phyloP scores from a whole-genome alignment of 2,797 vertebrate genomes.

The Hydrocynus forskahlii region DNA sequence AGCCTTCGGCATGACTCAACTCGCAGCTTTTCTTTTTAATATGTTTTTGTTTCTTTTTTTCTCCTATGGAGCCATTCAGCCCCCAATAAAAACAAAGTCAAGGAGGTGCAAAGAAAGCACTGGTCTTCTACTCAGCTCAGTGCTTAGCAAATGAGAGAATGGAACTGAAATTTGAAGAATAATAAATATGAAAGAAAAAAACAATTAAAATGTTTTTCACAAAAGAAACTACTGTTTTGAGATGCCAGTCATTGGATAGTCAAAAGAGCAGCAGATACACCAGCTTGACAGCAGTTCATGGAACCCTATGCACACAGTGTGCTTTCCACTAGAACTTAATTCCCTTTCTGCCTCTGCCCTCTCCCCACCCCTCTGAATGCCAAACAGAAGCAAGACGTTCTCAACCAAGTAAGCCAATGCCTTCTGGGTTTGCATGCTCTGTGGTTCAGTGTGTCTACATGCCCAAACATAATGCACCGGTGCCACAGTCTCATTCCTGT shows the following conservation, averaged over 20 bases:
- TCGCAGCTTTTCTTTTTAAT: neutral
- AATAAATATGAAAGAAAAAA: too few species aligned
- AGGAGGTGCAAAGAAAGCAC: constrained; percentile 4
- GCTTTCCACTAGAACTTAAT: constrained; percentile 41
- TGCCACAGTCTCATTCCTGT: constrained; percentile 47
- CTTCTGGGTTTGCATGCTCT: constrained; percentile 75
- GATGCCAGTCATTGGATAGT: constrained; percentile 12
- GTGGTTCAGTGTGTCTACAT: constrained; percentile 75
- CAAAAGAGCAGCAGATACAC: constrained; percentile 16
- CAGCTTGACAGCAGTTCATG: constrained; percentile 8
- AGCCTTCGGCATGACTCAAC: neutral
- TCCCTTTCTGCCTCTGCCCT: constrained; percentile 55
- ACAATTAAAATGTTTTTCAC: neutral
- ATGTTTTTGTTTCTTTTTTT: neutral
- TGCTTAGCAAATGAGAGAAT: neutral
- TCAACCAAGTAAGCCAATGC: constrained; percentile 84
- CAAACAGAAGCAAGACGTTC: constrained; percentile 86
- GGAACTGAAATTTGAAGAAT: neutral
- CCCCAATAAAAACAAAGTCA: constrained; percentile 15
- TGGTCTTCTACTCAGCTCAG: neutral
- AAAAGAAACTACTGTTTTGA: neutral
- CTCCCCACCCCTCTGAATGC: constrained; percentile 58
- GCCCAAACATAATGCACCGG: constrained; percentile 57
- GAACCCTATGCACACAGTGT: constrained; percentile 12
- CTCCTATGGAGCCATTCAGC: constrained; percentile 9